Base-by-base conservation (phyloP, 2,888 invertebrate species). In the Sipunculus nudus region DNA sequence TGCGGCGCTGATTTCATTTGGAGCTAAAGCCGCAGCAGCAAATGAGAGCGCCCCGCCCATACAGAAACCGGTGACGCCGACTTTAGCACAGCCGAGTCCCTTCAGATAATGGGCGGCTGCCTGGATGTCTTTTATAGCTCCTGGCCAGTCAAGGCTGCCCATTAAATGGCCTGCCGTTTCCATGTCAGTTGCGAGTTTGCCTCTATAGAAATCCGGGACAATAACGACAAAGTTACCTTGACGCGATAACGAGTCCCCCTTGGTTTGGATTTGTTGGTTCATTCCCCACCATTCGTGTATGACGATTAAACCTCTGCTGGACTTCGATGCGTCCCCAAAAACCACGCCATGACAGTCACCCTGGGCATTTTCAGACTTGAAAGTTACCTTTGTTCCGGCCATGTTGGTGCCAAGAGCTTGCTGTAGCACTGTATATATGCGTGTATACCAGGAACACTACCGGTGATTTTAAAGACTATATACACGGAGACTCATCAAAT, bases 41-140 rank as follows among this genome's bases (percentile, higher is more conserved):
- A 79, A 46, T 23, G 68, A 54, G 28, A 79, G 59, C 3, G 79
- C 79, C 5, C 79, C 78, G 25, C 79, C 79, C 79, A 79, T 78
- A 59, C 79, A 79, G 67, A 78, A 79, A 13, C 79, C 79, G 1
- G 75, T 76, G n/a, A 78, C 77, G 0, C 78, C 79, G 23, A 79
- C 74, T 63, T 72, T 74, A 38, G 35, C 53, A 47, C 75, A 75
- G 5, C 75, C 75, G n/a, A 55, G 60, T 2, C 16, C 16, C 29
- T 68, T 59, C 10, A 77, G 65, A 56, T 60, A 74, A 47, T 61
- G 50, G 25, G 72, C 74, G 26, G 74, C 72, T 3, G 67, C 78
- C 47, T 65, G 53, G 35, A 78, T 75, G 49, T 78, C 78, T 19
- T 66, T 39, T 13, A 78, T 62, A n/a, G 77, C 78, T 3, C 78